phyloP scores from a whole-genome alignment of 2,888 invertebrate genomes.

The Acrobasis consociella region DNA sequence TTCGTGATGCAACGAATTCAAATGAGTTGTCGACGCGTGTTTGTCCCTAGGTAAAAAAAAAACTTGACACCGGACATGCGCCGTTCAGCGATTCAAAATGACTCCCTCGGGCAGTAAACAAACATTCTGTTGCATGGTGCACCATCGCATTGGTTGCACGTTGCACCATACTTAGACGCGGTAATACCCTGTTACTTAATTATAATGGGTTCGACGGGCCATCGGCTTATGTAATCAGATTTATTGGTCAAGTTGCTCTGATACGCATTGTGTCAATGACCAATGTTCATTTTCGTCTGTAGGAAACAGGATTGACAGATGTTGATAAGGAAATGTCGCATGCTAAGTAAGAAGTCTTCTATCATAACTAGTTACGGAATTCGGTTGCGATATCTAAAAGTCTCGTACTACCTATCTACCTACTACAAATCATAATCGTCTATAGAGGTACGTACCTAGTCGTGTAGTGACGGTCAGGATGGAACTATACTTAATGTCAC shows the following conservation, averaged over 20 bases:
- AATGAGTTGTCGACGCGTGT: slow-evolving; percentile 8
- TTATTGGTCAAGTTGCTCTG: slow-evolving; percentile 13
- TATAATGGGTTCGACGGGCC: slow-evolving; percentile 16
- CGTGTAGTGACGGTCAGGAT: too few species aligned
- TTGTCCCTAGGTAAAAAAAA: slow-evolving; percentile 12
- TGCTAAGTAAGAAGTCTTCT: too few species aligned
- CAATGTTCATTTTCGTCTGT: not conserved
- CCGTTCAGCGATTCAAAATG: slow-evolving; percentile 14
- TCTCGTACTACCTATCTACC: too few species aligned
- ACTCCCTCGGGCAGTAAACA: slow-evolving; percentile 13
- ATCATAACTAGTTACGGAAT: too few species aligned
- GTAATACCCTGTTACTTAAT: slow-evolving; percentile 22
- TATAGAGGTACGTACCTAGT: too few species aligned
- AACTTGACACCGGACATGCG: slow-evolving; percentile 19
- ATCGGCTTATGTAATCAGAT: slow-evolving; percentile 14
- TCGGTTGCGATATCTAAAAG: too few species aligned
- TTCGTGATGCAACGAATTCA: slow-evolving; percentile 12
- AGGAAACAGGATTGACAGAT: not conserved
- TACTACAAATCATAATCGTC: too few species aligned
- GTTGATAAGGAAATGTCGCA: not conserved
- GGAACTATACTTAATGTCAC: too few species aligned
- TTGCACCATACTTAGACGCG: slow-evolving; percentile 24
- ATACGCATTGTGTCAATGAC: slow-evolving; percentile 16
- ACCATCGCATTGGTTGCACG: slow-evolving; percentile 15
- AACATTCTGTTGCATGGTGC: slow-evolving; percentile 7